Evolutionary conservation across 1,140 invertebrate genomes (phyloP).

Genomic region (Metopolophium dirhodum): DNA sequence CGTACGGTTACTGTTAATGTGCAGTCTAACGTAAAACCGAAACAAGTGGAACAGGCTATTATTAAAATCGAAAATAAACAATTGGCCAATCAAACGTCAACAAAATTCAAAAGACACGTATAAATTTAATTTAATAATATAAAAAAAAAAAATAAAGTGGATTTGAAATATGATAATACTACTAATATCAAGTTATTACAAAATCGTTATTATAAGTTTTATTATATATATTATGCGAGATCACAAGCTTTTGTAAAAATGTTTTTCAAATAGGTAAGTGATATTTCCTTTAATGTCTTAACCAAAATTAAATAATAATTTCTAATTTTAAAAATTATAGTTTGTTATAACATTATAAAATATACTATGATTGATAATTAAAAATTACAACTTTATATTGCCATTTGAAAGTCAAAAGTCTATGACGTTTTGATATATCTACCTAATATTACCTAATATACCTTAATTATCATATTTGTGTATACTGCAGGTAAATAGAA

Average conservation of each 20-base stretch:
- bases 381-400: too few species aligned
- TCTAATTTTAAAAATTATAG: not conserved
- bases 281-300: not conserved
- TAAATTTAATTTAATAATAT: conserved; percentile 11
- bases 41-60: not conserved
- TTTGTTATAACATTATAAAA: not conserved
- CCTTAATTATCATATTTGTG: too few species aligned
- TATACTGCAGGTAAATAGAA: too few species aligned
- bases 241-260: not conserved
- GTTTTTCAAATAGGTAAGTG: not conserved
- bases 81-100: not conserved
- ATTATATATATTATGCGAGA: not conserved
- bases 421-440: too few species aligned
- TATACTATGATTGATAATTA: too few species aligned
- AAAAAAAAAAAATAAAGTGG: not conserved
- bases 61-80: not conserved
- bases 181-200: not conserved
- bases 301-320: not conserved
- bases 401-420: too few species aligned
- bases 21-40: not conserved
- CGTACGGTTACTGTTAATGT: not conserved
- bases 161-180: not conserved
- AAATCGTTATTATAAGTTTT: too few species aligned
- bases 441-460: too few species aligned
- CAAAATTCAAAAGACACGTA: not conserved